Evolutionary conservation across 2,888 invertebrate species (phyloP).

Genomic region (Chloroclystis v-ata): DNA sequence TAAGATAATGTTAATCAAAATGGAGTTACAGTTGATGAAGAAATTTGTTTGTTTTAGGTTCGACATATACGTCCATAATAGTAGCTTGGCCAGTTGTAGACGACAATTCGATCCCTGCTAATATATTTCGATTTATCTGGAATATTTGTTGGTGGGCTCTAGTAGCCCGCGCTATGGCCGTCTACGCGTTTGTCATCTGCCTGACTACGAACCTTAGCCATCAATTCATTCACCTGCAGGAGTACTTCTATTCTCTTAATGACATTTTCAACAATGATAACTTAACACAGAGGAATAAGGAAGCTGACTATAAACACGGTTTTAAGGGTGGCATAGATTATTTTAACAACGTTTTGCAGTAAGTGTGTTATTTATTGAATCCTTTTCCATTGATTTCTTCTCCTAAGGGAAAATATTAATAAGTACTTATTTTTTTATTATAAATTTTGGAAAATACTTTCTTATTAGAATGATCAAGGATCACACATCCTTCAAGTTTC

Average conservation of each 20-base stretch:
- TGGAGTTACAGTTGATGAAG: too few relatives aligned
- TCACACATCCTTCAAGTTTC: too few relatives aligned
- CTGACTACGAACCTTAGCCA: constrained; percentile 29
- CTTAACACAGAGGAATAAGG: constrained; percentile 31
- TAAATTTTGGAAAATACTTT: too few relatives aligned
- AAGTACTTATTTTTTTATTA: too few relatives aligned
- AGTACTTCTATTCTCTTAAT: constrained; percentile 36
- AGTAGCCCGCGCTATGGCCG: constrained; percentile 6
- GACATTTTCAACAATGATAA: constrained; percentile 29
- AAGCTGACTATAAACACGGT: constrained; percentile 33
- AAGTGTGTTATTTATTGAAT: too few relatives aligned
- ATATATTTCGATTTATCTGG: background rate
- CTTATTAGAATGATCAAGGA: too few relatives aligned
- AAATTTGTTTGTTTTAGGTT: too few relatives aligned
- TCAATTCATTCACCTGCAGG: constrained; percentile 37
- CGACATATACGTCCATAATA: constrained; percentile 15
- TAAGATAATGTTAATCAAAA: too few relatives aligned
- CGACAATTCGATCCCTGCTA: constrained; percentile 7
- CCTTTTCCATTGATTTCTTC: too few relatives aligned
- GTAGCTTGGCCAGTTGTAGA: constrained; percentile 17
- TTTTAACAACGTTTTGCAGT: constrained; percentile 40
- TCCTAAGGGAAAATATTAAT: too few relatives aligned
- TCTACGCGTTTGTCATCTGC: constrained; percentile 10
- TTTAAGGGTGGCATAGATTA: constrained; percentile 38
- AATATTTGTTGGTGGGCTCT: constrained; percentile 17